Conservation (phyloP, 2,888 invertebrate genomes). For the Nyleta sp. region DNA sequence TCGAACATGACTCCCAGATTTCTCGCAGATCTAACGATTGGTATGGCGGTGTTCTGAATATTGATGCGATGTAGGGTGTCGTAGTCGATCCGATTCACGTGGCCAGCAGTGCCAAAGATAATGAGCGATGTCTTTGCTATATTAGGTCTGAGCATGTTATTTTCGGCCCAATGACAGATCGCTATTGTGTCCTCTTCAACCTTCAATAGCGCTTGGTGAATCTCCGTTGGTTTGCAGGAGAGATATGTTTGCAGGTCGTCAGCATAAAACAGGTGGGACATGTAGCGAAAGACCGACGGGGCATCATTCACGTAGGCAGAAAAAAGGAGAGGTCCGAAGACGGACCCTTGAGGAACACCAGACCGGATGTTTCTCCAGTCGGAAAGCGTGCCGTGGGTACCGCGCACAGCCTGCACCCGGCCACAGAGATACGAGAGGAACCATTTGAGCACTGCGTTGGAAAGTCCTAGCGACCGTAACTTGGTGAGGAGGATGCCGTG, state of each 20-base stretch:
- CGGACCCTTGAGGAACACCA: slow-evolving; percentile 6
- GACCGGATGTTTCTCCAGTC: neutral
- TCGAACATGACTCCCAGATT: slow-evolving; percentile 2
- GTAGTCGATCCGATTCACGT: neutral
- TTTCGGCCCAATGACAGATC: neutral
- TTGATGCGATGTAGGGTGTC: neutral
- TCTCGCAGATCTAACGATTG: neutral
- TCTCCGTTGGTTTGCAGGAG: neutral
- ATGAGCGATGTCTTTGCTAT: neutral
- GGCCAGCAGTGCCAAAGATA: neutral
- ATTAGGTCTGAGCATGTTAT: neutral
- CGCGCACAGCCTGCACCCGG: neutral
- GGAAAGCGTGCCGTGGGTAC: neutral
- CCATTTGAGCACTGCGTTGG: neutral
- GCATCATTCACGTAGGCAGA: neutral
- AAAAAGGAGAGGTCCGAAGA: neutral
- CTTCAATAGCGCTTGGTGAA: neutral
- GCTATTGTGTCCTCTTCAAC: neutral
- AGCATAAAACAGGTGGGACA: neutral
- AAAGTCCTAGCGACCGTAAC: neutral
- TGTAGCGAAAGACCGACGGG: neutral
- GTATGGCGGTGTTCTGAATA: neutral
- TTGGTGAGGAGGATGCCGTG: neutral
- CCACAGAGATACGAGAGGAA: neutral
- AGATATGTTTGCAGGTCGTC: neutral